A percentile compares a stretch with the other conserved stretches of the same genome.
phyloP scores from a whole-genome alignment of 2,113 vertebrate species.

The Euleptes europaea region DNA sequence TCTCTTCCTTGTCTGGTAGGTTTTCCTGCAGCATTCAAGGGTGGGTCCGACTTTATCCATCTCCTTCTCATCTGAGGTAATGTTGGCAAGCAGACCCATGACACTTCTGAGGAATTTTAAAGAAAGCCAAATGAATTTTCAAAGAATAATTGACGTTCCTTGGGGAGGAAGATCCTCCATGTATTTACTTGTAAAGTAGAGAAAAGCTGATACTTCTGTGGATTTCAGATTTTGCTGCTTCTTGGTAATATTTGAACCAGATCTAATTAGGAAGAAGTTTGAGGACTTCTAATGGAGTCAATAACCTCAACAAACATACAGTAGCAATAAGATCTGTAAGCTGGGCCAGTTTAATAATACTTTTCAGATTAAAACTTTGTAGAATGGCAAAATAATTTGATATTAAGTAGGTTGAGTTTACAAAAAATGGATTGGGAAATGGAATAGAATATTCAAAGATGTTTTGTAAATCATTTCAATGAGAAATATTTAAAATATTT shows the following conservation, averaged over 20 bases:
- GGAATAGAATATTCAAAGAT: neutral
- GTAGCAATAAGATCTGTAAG: neutral
- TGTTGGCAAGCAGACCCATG: too few relatives aligned
- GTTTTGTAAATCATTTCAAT: slow-evolving; percentile 33
- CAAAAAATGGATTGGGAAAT: slow-evolving; percentile 32
- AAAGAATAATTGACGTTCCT: neutral
- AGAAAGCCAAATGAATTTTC: neutral
- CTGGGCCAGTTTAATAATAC: slow-evolving; percentile 1
- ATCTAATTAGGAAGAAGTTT: neutral
- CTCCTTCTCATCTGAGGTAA: too few relatives aligned
- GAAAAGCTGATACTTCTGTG: neutral
- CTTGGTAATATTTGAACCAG: neutral
- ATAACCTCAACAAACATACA: neutral
- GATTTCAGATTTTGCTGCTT: neutral
- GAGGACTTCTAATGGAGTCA: neutral
- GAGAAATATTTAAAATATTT: slow-evolving; percentile 20
- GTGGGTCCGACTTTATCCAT: too few relatives aligned
- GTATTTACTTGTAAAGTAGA: neutral
- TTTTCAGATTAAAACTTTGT: neutral
- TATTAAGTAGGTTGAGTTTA: neutral
- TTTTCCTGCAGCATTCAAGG: too few relatives aligned
- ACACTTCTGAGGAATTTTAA: neutral
- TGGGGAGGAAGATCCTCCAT: too few relatives aligned
- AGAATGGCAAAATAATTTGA: slow-evolving; percentile 3
- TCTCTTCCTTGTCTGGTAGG: too few relatives aligned